A percentile compares a stretch with the other conserved stretches of the same genome.
Evolutionary conservation across 2,113 vertebrate genomes (phyloP).

Genomic region (Orthonyx spaldingii): DNA sequence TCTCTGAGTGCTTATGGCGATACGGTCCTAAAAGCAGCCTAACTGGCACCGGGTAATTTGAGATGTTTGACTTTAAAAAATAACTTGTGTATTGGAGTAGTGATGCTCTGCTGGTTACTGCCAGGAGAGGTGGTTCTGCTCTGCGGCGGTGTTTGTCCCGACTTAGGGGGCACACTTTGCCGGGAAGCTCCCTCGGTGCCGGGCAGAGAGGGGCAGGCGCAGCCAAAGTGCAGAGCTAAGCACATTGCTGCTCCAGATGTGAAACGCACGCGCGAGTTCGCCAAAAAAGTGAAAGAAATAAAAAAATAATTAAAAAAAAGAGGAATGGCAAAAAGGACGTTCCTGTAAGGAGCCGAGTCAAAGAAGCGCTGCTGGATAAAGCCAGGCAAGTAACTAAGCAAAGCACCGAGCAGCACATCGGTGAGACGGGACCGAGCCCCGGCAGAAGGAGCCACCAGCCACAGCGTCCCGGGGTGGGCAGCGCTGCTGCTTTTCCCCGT

Average conservation of each 20-base stretch:
- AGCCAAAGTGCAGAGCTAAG: slow-evolving; percentile 14
- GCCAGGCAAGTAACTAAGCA: not conserved
- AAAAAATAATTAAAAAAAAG: not conserved
- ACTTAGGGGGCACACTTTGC: not conserved
- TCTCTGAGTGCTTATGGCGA: not conserved
- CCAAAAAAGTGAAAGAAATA: not conserved
- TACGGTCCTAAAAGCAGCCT: not conserved
- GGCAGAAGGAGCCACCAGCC: not conserved
- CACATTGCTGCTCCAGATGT: slow-evolving; percentile 18
- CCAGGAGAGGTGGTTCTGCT: not conserved
- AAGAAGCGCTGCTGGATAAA: not conserved
- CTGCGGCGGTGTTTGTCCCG: not conserved
- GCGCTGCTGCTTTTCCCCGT: fast-evolving
- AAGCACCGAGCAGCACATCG: not conserved
- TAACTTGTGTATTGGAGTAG: not conserved
- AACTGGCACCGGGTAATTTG: not conserved
- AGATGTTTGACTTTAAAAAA: not conserved
- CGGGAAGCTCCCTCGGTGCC: not conserved
- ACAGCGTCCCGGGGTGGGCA: not conserved
- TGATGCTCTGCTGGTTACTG: not conserved
- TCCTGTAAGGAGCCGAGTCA: not conserved
- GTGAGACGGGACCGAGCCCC: not conserved
- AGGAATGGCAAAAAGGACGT: not conserved
- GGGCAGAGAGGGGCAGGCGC: not conserved
- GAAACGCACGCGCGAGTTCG: not conserved